Evolutionary conservation across 1,140 invertebrate species (phyloP).

Genomic region (Euura lappo): DNA sequence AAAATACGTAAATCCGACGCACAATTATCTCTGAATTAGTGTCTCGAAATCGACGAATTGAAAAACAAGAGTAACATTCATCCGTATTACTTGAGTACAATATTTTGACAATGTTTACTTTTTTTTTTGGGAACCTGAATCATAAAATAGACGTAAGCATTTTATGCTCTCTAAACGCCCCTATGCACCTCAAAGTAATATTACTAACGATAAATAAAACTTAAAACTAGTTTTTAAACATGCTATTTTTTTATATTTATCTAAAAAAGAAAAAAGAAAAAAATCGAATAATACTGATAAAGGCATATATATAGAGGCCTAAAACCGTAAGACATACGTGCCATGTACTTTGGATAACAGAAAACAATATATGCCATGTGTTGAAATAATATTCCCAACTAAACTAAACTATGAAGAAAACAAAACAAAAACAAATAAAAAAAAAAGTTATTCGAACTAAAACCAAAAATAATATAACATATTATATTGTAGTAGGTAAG

Average conservation of each 20-base stretch:
- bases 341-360: constrained; percentile 43
- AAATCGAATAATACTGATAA: background rate
- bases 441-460: constrained; percentile 19
- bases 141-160: background rate
- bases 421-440: background rate
- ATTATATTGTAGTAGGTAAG: constrained; percentile 24
- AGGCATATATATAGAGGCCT: constrained; percentile 28
- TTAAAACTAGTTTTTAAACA: constrained; percentile 26
- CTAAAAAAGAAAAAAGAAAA: constrained; percentile 16
- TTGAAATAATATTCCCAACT: background rate
- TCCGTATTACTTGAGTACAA: too few relatives aligned
- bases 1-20: background rate
- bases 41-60: too few relatives aligned
- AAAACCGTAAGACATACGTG: constrained; percentile 39
- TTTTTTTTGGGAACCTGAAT: background rate
- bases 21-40: background rate
- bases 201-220: background rate
- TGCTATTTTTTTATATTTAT: constrained; percentile 52
- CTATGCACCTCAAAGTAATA: background rate
- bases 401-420: background rate
- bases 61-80: background rate
- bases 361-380: constrained; percentile 24
- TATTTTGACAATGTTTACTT: background rate
- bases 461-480: constrained; percentile 28
- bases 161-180: background rate